Base-by-base conservation (phyloP, 2,797 vertebrate species). In the Cossypha heuglini region DNA sequence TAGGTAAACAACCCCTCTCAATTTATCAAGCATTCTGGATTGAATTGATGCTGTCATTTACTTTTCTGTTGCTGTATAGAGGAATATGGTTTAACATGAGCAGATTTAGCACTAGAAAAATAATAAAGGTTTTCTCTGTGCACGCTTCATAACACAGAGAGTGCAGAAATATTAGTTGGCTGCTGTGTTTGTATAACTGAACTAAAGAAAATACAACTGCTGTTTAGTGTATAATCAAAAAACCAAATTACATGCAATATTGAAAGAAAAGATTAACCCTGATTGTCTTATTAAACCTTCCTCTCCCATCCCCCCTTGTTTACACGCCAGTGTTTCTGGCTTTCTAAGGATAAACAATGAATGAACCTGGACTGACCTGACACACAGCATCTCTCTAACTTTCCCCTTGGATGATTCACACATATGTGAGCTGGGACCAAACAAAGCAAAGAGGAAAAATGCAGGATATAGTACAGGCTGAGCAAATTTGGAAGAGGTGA, bases 351-450 rank as follows among this genome's bases (percentile, higher is more conserved):
- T 78, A 43, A 49, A 72, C 61, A 81, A 63, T 28, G 92, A 88
- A 51, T 86, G 94, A 94, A 96, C 95, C 95, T 93, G 84, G 67
- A 77, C 54, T 86, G 85, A 97, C 93, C 94, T 94, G 92, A 92
- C 94, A 95, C 61, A 90, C 8, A 94, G 87, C 73, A 74, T 91
- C 62, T 89, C 94, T 87, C 76, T 94, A 51, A 83, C 79, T 81
- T 94, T 95, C 75, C 48, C 77, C 82, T 64, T 67, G 59, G 68
- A 74, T 52, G 73, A 91, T 86, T 95, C 93, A 67, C 75, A 75
- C 79, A 73, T 75, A 75, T 54, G 76, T 90, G 87, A 94, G 66
- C 90, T 90, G 55, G 25, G 37, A 93, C 58, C 55, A 94, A 83
- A 90, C 88, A 82, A 85, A 55, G 4, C 66, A 73, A 72, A 72